Evolutionary conservation across 2,888 invertebrate genomes (phyloP).

Genomic region (Psococerastis gibbosa): DNA sequence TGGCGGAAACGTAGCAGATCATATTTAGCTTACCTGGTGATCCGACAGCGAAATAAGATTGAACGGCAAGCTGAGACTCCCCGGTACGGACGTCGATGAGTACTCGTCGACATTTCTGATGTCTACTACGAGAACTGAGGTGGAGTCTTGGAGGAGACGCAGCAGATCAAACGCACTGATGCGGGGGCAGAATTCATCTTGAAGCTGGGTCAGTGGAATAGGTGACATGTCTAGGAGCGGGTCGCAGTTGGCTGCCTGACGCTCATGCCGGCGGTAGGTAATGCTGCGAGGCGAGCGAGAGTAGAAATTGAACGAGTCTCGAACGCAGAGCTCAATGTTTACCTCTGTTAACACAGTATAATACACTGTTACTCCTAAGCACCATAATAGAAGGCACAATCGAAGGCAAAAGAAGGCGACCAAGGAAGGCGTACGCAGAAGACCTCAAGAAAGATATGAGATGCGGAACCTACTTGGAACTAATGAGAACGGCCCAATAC

Average conservation of each 20-base stretch:
- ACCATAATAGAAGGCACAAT: too few relatives aligned
- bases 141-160: slow-evolving; percentile 37
- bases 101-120: slow-evolving; percentile 45
- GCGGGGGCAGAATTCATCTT: slow-evolving; percentile 57
- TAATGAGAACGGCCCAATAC: too few relatives aligned
- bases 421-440: too few relatives aligned
- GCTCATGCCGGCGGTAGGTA: slow-evolving; percentile 62
- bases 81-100: slow-evolving; percentile 55
- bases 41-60: slow-evolving; percentile 54
- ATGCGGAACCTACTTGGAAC: too few relatives aligned
- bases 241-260: slow-evolving; percentile 13
- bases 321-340: slow-evolving; percentile 83
- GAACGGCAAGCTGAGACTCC: slow-evolving; percentile 78
- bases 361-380: too few relatives aligned
- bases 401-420: too few relatives aligned
- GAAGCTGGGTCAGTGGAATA: slow-evolving; percentile 46
- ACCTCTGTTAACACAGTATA: slow-evolving; percentile 41
- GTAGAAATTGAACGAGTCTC: slow-evolving; percentile 71
- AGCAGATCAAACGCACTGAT: slow-evolving; percentile 74
- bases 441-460: too few relatives aligned
- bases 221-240: slow-evolving; percentile 38
- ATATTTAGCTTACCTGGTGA: slow-evolving; percentile 36
- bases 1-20: too few relatives aligned
- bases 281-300: slow-evolving; percentile 73
- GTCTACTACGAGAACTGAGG: slow-evolving; percentile 44